Base-by-base conservation (phyloP, 2,797 vertebrate species). In the Hippopotamyrus pictus region DNA sequence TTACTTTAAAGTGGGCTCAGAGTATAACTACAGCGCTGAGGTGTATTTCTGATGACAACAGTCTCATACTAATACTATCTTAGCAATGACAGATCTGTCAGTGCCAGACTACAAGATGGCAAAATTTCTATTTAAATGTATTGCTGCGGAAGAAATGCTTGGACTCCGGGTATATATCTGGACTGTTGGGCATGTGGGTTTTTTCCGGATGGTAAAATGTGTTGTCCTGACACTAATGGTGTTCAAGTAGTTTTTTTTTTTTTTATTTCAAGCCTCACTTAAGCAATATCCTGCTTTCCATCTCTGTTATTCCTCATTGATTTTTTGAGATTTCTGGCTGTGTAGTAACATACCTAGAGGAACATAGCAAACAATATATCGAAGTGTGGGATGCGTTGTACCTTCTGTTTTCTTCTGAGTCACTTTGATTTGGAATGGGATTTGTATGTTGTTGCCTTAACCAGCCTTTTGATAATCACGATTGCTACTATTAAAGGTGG, bases 291-390 rank as follows among this genome's bases (percentile, higher is more conserved):
- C 48, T 86, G 37, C 37, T 46, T 54, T 54, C 50, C 25, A 12
- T 86, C 50, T 54, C 83, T 25, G 8, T 53, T 86, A 37, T 29
- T 57, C 9, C 29, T 86, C 84, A 86, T 86, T 86, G 84, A 86
- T 86, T 86, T 51, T 86, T 51, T 54, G 84, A 25, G 51, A 14
- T 86, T 51, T 48, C 5, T 48, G 22, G 51, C 51, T 86, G 41
- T 33, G 12, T 57, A 86, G 51, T 25, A 19, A 33, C 79, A 46
- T 83, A 46, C 79, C 44, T 48, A 48, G 25, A 86, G 84, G n/a
- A 57, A 86, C 29, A 50, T 29, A 86, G 29, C 29, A 1, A 50
- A 37, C 5, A 17, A 37, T 57, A 50, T 57, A 54, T 54, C 17
- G 33, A 17, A 25, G 5, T 29, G 9, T 59, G 85, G 29, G 25